Evolutionary conservation across 2,888 invertebrate species (phyloP).

Genomic region (Colletes collaris): DNA sequence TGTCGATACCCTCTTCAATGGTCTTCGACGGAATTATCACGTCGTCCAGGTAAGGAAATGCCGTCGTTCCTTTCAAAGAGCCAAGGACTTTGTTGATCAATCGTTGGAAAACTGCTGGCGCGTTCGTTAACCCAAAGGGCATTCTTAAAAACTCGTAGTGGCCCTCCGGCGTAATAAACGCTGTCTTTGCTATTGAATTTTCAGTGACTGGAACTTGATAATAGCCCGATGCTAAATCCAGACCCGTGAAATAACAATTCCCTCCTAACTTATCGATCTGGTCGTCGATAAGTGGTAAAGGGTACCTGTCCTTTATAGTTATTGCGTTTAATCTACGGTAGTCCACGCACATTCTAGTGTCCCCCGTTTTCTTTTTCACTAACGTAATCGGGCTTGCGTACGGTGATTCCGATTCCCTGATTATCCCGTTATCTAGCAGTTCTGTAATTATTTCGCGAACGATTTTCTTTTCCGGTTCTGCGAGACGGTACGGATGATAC

Average conservation of each 20-base stretch:
- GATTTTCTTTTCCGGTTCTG: not conserved
- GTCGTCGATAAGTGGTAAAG: not conserved
- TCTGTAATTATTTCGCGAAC: not conserved
- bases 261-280: not conserved
- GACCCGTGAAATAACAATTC: not conserved
- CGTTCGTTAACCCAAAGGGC: conserved; percentile 15
- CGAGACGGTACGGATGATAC: too few relatives aligned
- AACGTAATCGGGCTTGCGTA: conserved; percentile 19
- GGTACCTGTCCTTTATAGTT: conserved; percentile 8
- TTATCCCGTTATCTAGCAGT: not conserved
- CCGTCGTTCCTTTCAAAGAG: not conserved
- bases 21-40: conserved; percentile 15
- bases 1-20: conserved; percentile 1
- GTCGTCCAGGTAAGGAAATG: conserved; percentile 15
- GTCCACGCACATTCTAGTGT: not conserved
- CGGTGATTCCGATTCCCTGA: conserved; percentile 8
- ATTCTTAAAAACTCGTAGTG: not conserved
- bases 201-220: not conserved
- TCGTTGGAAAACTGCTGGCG: too few relatives aligned
- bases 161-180: conserved; percentile 1
- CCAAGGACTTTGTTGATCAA: too few relatives aligned
- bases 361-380: conserved; percentile 18
- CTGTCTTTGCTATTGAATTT: not conserved
- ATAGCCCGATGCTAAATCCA: conserved; percentile 8
- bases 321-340: conserved; percentile 11